These are phyloP conservation scores for Brachylomia viminalis DNA, from an alignment of 2,888 invertebrate species.

Conservation along the genomic window DNA sequence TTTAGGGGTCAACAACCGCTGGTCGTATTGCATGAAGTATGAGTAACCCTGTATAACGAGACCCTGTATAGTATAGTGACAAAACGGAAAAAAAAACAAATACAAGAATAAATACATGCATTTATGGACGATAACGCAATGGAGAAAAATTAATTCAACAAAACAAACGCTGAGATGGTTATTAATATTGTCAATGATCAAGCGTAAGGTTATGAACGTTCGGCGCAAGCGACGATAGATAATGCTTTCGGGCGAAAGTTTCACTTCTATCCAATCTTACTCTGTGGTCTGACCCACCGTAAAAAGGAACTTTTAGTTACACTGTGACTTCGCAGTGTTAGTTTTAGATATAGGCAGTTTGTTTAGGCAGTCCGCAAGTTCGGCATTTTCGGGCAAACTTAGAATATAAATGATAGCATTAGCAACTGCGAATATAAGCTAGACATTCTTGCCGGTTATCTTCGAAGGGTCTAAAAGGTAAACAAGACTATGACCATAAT, in stretches of 20 bases:
- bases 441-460: conserved; percentile 28
- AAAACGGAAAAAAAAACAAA: too few species aligned
- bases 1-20: too few species aligned
- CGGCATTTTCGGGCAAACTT: conserved; percentile 23
- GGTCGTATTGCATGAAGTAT: too few species aligned
- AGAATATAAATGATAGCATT: conserved; percentile 54
- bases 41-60: too few species aligned
- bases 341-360: conserved; percentile 25
- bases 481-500: conserved; percentile 9
- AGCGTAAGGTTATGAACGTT: not conserved
- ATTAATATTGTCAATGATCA: not conserved
- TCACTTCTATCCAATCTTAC: not conserved
- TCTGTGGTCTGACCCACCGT: not conserved
- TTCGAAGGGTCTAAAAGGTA: conserved; percentile 12
- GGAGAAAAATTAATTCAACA: too few species aligned
- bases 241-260: too few species aligned
- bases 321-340: not conserved
- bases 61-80: too few species aligned
- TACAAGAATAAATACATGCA: too few species aligned
- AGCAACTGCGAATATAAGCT: conserved; percentile 31
- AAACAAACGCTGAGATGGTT: too few species aligned
- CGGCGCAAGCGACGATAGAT: too few species aligned
- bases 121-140: too few species aligned
- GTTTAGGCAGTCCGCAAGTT: conserved; percentile 33
- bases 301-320: conserved; percentile 29